Conservation (phyloP, 2,888 invertebrate genomes). For the Caenorhabditis sulstoni region DNA sequence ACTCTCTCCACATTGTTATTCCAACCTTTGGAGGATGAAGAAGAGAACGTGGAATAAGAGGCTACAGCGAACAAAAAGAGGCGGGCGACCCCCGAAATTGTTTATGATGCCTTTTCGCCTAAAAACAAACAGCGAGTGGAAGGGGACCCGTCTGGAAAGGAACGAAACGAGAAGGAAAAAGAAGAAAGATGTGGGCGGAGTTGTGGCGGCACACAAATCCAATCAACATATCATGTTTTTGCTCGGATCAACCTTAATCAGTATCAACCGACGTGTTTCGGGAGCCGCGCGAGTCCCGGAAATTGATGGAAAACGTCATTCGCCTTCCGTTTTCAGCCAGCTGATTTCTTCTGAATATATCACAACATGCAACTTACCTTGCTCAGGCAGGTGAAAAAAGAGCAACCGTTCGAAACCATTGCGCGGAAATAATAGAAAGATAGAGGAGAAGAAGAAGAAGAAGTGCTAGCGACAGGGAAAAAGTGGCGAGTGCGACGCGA, state of each 20-base stretch:
- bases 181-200: background rate
- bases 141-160: constrained; percentile 5
- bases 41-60: background rate
- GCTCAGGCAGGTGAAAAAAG: constrained; percentile 28
- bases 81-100: constrained; percentile 6
- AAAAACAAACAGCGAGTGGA: constrained; percentile 6
- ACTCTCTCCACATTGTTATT: constrained; percentile 15
- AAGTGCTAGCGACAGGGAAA: background rate
- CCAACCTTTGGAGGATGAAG: constrained; percentile 1
- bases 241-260: constrained; percentile 26
- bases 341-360: constrained; percentile 9
- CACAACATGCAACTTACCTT: constrained; percentile 21
- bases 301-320: constrained; percentile 42
- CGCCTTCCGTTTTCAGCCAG: background rate
- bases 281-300: no score
- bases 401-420: constrained; percentile 28
- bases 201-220: constrained; percentile 43
- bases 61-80: background rate
- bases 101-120: constrained; percentile 12
- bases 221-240: constrained; percentile 39
- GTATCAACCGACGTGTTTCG: constrained; percentile 17
- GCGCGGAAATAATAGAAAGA: background rate
- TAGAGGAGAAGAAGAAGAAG: background rate
- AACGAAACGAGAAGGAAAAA: background rate
- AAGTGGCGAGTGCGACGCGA: constrained; percentile 1